Base-by-base conservation (phyloP, 2,797 vertebrate species). In the Parambassis ranga region DNA sequence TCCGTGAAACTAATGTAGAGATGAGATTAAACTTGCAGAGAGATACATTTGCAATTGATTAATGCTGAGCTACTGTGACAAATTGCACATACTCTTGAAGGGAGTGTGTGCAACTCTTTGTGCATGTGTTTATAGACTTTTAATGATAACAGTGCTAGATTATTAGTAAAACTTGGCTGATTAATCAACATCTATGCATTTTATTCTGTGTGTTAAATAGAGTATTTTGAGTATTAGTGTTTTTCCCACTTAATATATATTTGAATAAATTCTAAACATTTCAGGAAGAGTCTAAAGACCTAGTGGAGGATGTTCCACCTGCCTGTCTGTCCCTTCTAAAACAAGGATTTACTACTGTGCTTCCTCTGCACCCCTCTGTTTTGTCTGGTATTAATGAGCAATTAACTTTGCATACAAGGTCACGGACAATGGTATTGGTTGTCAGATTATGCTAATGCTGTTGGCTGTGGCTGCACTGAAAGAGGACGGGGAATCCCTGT, bases 21-120 rank as follows among this genome's bases (percentile, higher is more conserved):
- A 94, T 92, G 90, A 93, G 93, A 94, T 95, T 94, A 94, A 91
- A 89, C 67, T 76, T 44, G 73, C 66, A 60, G 44, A 79, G 87
- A 90, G 91, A 92, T 87, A 88, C 79, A 88, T 90, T 92, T 89
- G 84, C 88, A 89, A 84, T 89, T 89, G 88, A 89, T 90, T 87
- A 88, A 63, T 58, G 62, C 79, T 84, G 84, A 86, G 86, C 84
- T 62, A 52, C 83, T 84, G 87, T 92, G 90, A 90, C 90, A 23
- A 90, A 92, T 90, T 67, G 75, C 53, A 80, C 60, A 68, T 79
- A 72, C 77, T 87, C 88, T 84, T 73, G 66, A 73, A n/a, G 69
- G 73, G 81, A 74, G 82, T 78, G 85, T 82, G 80, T 75, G 71
- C 52, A 18, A 24, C 63, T 41, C 58, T 78, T 66, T 27, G 28